Conservation (phyloP, 2,113 vertebrate genomes). For the Zootoca vivipara region DNA sequence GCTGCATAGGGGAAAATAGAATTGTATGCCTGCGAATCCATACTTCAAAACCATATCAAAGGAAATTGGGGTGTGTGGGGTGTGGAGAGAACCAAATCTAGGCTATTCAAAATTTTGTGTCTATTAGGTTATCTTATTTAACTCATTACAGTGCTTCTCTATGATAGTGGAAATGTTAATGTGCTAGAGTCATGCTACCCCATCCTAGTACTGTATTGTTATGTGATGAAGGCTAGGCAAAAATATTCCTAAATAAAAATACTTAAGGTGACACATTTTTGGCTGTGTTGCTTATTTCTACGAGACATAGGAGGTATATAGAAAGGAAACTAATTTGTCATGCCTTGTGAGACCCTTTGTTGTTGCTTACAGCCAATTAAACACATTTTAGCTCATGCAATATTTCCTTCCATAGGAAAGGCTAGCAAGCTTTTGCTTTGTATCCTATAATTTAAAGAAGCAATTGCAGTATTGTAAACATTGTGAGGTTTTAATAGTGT, state of each 20-base stretch:
- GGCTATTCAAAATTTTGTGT: background rate
- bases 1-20: background rate
- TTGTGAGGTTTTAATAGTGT: background rate
- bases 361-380: background rate
- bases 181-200: too few relatives aligned
- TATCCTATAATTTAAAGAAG: background rate
- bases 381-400: background rate
- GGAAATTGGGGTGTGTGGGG: accelerated
- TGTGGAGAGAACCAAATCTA: background rate
- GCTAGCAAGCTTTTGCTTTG: background rate
- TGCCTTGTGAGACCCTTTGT: background rate
- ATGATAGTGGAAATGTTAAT: background rate
- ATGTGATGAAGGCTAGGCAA: too few relatives aligned
- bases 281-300: background rate
- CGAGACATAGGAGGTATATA: background rate
- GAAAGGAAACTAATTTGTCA: background rate
- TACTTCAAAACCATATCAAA: background rate
- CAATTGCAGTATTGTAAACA: slow-evolving; percentile 6
- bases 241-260: background rate
- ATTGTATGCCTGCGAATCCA: slow-evolving; percentile 7
- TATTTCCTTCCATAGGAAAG: background rate
- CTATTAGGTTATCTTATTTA: background rate
- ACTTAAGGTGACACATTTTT: background rate
- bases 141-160: background rate
- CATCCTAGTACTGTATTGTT: background rate